Percentiles rank a stretch among this genome's conserved stretches.
These are phyloP conservation scores for Parnassius orleans DNA, from an alignment of 2,888 invertebrate genomes.

Conservation along the genomic window DNA sequence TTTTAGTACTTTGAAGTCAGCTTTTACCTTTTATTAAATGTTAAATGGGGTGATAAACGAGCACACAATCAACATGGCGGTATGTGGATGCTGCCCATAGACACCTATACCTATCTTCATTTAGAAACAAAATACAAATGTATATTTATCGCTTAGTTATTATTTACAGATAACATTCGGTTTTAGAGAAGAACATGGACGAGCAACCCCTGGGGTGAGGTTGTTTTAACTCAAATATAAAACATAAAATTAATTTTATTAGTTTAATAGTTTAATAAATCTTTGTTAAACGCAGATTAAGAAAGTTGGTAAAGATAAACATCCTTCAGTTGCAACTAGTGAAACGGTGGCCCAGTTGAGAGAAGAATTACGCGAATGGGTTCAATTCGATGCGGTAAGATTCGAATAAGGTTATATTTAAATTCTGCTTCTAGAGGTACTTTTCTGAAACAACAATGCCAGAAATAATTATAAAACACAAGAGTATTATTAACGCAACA, in stretches of 20 bases:
- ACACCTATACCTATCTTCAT: no score
- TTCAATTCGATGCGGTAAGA: constrained; percentile 46
- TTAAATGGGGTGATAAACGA: no score
- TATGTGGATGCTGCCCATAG: no score
- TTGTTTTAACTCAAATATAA: neutral
- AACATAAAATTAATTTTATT: neutral
- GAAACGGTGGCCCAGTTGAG: constrained; percentile 36
- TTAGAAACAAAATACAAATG: no score
- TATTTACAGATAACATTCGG: constrained; percentile 49
- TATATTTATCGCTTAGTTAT: no score
- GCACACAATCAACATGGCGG: no score
- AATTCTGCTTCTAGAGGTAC: no score
- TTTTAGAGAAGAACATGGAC: constrained; percentile 53
- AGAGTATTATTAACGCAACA: no score
- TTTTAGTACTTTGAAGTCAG: no score
- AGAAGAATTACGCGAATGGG: constrained; percentile 64
- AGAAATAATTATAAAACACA: no score
- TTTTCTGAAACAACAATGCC: no score
- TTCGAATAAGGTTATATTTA: neutral
- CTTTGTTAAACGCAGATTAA: constrained; percentile 33
- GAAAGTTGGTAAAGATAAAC: constrained; percentile 36
- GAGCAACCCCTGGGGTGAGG: constrained; percentile 40
- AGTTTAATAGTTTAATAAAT: constrained; percentile 4
- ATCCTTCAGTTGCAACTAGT: constrained; percentile 29
- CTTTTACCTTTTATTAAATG: no score